Conservation (phyloP, 2,888 invertebrate species). For the Caradrina kadenii region DNA sequence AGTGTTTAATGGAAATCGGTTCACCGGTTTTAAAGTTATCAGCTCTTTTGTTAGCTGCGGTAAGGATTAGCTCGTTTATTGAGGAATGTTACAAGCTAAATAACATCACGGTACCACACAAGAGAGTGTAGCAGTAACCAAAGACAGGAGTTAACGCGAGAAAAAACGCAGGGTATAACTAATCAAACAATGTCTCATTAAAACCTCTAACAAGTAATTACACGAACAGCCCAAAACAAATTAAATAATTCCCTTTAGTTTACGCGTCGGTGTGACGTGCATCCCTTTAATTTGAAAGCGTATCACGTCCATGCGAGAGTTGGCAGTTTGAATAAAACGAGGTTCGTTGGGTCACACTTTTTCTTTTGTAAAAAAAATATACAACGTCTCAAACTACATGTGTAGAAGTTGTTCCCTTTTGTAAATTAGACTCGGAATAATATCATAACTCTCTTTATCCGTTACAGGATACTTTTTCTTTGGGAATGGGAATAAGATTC, state of each 20-base stretch:
- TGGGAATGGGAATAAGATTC: constrained; percentile 39
- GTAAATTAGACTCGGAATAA: constrained; percentile 69
- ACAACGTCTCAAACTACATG: constrained; percentile 62
- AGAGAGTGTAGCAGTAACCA: no score
- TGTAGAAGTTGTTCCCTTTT: constrained; percentile 67
- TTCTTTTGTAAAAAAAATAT: constrained; percentile 70
- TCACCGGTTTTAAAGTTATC: no score
- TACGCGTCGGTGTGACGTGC: constrained; percentile 60
- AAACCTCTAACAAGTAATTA: constrained; percentile 10
- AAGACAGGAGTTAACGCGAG: no score
- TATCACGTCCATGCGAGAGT: constrained; percentile 75
- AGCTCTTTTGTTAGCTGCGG: no score
- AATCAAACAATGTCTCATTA: constrained; percentile 10
- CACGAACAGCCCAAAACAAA: constrained; percentile 8
- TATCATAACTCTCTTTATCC: constrained; percentile 66
- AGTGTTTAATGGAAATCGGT: no score
- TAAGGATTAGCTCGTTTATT: no score
- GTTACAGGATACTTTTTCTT: constrained; percentile 41
- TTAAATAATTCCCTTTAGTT: constrained; percentile 27
- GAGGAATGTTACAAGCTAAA: no score
- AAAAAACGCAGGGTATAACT: neutral
- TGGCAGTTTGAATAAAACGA: constrained; percentile 78
- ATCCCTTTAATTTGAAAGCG: constrained; percentile 67
- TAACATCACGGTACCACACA: no score
- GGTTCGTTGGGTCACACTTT: constrained; percentile 72